Evolutionary conservation across 2,113 vertebrate species (phyloP).

Genomic region (Raja brachyura): DNA sequence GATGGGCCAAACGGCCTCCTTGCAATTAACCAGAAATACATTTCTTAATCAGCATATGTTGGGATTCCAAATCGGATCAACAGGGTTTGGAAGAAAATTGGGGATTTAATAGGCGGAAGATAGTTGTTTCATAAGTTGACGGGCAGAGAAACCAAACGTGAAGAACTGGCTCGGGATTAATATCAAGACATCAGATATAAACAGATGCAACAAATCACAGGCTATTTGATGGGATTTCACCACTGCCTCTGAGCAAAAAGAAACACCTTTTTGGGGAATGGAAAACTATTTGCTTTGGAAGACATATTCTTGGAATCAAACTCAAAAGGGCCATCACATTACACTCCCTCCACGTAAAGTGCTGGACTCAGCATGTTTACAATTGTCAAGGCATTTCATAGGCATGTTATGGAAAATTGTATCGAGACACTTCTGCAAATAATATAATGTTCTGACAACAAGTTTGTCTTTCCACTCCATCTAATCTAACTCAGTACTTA

Average conservation of each 20-base stretch:
- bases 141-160: background rate
- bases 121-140: background rate
- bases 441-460: background rate
- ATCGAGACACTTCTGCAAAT: background rate
- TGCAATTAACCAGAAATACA: too few species aligned
- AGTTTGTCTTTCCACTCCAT: background rate
- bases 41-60: too few species aligned
- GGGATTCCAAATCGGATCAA: background rate
- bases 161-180: background rate
- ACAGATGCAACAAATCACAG: background rate
- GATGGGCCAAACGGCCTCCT: too few species aligned
- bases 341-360: background rate
- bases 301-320: conserved; percentile 4
- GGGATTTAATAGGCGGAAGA: background rate
- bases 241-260: background rate
- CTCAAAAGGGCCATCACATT: background rate
- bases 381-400: background rate
- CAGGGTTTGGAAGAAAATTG: background rate
- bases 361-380: background rate
- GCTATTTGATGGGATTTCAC: background rate
- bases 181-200: background rate
- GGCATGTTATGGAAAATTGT: background rate
- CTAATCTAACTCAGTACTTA: background rate
- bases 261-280: background rate
- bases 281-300: background rate